phyloP scores from a whole-genome alignment of 1,140 invertebrate species.

The Nilaparvata lugens region DNA sequence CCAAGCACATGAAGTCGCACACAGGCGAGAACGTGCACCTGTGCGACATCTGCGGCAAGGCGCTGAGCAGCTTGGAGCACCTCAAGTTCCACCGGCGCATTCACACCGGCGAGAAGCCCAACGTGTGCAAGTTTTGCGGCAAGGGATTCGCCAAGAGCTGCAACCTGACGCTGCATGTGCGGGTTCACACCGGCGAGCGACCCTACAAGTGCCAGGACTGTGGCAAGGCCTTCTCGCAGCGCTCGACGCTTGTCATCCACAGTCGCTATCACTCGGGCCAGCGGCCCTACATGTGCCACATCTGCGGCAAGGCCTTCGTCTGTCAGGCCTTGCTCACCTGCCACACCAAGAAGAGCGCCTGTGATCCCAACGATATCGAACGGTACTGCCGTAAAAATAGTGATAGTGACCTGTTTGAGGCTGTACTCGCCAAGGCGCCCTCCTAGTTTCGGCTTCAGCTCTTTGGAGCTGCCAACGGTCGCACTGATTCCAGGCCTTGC shows the following conservation, averaged over 20 bases:
- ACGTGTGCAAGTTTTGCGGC: constrained; percentile 59
- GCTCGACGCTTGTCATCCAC: constrained; percentile 41
- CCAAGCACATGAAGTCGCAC: constrained; percentile 48
- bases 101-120: constrained; percentile 63
- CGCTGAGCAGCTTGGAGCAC: constrained; percentile 57
- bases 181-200: constrained; percentile 54
- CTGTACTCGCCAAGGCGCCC: no score
- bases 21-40: constrained; percentile 46
- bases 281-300: constrained; percentile 40
- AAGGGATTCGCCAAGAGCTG: constrained; percentile 67
- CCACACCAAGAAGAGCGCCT: constrained; percentile 24
- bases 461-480: no score
- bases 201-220: constrained; percentile 51
- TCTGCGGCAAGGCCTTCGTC: constrained; percentile 40
- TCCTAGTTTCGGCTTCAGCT: no score
- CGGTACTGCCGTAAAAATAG: no score
- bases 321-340: constrained; percentile 41
- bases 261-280: constrained; percentile 45
- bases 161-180: constrained; percentile 53
- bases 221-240: constrained; percentile 41
- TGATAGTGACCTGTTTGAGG: no score
- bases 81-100: constrained; percentile 60
- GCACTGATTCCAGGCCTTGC: constrained; percentile 39
- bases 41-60: constrained; percentile 66
- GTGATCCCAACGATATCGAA: no score